Conservation (phyloP, 2,888 invertebrate genomes). For the Acheta domesticus region DNA sequence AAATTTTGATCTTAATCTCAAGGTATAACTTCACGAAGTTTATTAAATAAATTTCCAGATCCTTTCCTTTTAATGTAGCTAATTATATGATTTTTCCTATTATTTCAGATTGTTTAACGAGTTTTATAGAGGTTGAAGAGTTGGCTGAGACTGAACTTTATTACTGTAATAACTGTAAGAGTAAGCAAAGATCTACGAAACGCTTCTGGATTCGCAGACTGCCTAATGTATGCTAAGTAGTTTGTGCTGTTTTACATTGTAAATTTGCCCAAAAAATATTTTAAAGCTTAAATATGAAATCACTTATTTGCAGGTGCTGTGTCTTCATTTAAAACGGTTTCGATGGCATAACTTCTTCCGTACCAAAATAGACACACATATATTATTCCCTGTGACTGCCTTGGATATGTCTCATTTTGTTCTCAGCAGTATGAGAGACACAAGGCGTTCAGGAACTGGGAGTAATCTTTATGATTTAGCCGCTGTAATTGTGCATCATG, state of each 20-base stretch:
- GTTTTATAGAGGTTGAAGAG: constrained; percentile 76
- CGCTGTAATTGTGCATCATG: constrained; percentile 78
- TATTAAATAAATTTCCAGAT: too few species aligned
- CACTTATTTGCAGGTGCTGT: constrained; percentile 57
- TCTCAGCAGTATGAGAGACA: constrained; percentile 62
- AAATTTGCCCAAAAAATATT: not conserved
- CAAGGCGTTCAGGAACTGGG: constrained; percentile 60
- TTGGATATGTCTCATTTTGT: constrained; percentile 77
- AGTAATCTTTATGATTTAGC: constrained; percentile 73
- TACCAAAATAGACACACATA: constrained; percentile 73
- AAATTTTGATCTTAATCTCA: too few species aligned
- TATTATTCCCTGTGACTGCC: constrained; percentile 70
- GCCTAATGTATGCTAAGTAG: constrained; percentile 60
- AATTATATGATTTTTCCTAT: not conserved
- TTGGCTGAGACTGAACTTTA: constrained; percentile 78
- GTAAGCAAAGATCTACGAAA: constrained; percentile 78
- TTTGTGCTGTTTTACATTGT: not conserved
- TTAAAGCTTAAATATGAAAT: not conserved
- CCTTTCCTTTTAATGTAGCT: too few species aligned
- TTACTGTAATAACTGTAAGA: constrained; percentile 76
- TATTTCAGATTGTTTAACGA: constrained; percentile 60
- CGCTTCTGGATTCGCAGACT: constrained; percentile 78
- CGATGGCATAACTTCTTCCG: constrained; percentile 77
- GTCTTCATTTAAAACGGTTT: constrained; percentile 79
- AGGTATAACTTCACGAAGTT: too few species aligned